These are phyloP conservation scores for Sciurus vulgaris DNA, from an alignment of 2,797 vertebrate species.

Conservation along the genomic window DNA sequence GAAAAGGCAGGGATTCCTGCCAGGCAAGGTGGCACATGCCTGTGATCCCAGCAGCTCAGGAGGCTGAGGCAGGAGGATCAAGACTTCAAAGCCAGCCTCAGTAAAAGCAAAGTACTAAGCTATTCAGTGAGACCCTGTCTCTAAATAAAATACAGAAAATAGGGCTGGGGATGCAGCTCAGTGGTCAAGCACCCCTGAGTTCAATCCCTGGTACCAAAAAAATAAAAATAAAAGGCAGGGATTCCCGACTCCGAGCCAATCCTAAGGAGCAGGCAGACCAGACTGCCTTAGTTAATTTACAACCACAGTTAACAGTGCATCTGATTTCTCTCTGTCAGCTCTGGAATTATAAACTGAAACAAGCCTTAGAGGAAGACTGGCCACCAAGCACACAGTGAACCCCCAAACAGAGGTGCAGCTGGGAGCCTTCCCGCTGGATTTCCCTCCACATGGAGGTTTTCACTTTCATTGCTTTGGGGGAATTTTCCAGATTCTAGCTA, in stretches of 20 bases:
- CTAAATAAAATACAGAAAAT: too few species aligned
- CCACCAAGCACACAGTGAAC: fast-evolving
- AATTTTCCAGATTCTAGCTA: not conserved
- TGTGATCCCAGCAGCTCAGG: too few species aligned
- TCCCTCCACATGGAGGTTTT: fast-evolving
- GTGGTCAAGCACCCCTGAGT: too few species aligned
- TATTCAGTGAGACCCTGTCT: too few species aligned
- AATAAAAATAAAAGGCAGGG: not conserved
- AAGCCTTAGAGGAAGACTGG: not conserved
- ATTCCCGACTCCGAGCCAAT: not conserved
- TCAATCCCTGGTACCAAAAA: too few species aligned
- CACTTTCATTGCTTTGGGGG: too few species aligned
- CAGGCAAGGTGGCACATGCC: too few species aligned
- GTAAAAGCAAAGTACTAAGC: too few species aligned
- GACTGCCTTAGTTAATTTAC: not conserved
- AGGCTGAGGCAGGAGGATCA: too few species aligned
- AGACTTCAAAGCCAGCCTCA: too few species aligned
- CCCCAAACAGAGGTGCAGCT: fast-evolving
- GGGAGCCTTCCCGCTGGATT: fast-evolving
- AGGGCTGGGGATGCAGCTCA: too few species aligned
- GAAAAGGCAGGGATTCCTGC: not conserved
- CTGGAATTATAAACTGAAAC: not conserved
- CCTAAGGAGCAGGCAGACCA: not conserved
- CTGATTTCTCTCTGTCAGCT: not conserved
- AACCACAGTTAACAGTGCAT: fast-evolving